phyloP scores from a whole-genome alignment of 2,797 vertebrate species.

The Esox lucius region DNA sequence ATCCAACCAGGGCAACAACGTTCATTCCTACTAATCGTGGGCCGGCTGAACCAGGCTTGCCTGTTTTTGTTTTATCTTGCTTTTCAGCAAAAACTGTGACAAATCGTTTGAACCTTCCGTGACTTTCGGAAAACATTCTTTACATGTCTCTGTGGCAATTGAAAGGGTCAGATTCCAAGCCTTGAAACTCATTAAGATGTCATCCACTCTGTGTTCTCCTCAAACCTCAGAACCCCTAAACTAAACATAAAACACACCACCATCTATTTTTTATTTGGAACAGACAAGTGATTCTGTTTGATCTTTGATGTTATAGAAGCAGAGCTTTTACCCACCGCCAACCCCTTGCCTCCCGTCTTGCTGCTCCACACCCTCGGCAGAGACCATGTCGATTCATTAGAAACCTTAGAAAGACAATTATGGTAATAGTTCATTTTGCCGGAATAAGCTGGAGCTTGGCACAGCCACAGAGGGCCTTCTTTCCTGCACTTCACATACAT shows the following conservation, averaged over 20 bases:
- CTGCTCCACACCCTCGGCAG: conserved; percentile 45
- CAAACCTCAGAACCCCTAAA: conserved; percentile 5
- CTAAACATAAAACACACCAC: conserved; percentile 7
- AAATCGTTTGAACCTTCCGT: no score
- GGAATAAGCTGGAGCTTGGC: conserved; percentile 51
- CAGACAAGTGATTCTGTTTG: conserved; percentile 48
- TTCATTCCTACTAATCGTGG: no score
- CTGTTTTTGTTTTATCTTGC: neutral
- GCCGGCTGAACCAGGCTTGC: no score
- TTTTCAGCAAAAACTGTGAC: neutral
- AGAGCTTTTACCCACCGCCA: conserved; percentile 6
- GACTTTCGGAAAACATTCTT: no score
- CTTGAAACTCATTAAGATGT: conserved; percentile 33
- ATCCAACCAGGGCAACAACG: no score
- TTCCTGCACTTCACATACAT: conserved; percentile 45
- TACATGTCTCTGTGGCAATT: neutral
- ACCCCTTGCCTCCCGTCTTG: conserved; percentile 28
- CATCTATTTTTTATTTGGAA: conserved; percentile 36
- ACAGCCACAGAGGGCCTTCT: conserved; percentile 46
- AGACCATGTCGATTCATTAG: conserved; percentile 70
- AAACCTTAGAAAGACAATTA: conserved; percentile 73
- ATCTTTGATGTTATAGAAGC: conserved; percentile 42
- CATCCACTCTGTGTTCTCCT: neutral
- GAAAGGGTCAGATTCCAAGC: neutral
- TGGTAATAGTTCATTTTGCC: conserved; percentile 65